Evolutionary conservation across 92 coral and sea anemone genomes (phyloP).

Genomic region (Siderastrea radians): DNA sequence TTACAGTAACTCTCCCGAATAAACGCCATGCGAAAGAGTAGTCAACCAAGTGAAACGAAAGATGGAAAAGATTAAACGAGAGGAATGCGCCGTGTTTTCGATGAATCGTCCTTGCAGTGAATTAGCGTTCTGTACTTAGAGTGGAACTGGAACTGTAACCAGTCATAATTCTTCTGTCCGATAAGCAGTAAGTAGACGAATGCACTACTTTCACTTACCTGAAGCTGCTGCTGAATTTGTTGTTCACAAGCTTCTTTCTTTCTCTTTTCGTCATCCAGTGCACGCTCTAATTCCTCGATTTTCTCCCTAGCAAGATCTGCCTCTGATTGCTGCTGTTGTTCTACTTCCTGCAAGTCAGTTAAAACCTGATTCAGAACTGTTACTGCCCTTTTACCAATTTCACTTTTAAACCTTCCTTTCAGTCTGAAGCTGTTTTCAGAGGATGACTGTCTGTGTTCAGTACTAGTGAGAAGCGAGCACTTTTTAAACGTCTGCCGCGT

Average conservation of each 20-base stretch:
- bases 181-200: background rate
- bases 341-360: constrained; percentile 76
- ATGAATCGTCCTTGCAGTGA: background rate
- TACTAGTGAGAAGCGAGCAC: too few relatives aligned
- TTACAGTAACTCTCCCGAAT: too few relatives aligned
- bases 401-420: background rate
- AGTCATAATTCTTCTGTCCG: background rate
- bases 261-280: constrained; percentile 85
- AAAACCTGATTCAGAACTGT: background rate
- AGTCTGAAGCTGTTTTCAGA: background rate
- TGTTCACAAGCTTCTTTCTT: constrained; percentile 92
- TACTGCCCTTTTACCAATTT: background rate
- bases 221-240: constrained; percentile 80
- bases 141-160: background rate
- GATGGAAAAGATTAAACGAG: background rate
- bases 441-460: background rate
- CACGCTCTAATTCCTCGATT: constrained; percentile 78
- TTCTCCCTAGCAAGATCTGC: constrained; percentile 91
- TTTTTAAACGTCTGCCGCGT: too few relatives aligned
- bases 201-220: constrained; percentile 43
- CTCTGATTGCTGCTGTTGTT: constrained; percentile 95
- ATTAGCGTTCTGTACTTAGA: too few relatives aligned
- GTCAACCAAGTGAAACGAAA: too few relatives aligned
- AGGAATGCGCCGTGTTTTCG: background rate
- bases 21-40: too few relatives aligned